Percentiles rank a stretch among this genome's conserved stretches.
phyloP scores from a whole-genome alignment of 2,888 invertebrate genomes.

The Dryobota labecula region DNA sequence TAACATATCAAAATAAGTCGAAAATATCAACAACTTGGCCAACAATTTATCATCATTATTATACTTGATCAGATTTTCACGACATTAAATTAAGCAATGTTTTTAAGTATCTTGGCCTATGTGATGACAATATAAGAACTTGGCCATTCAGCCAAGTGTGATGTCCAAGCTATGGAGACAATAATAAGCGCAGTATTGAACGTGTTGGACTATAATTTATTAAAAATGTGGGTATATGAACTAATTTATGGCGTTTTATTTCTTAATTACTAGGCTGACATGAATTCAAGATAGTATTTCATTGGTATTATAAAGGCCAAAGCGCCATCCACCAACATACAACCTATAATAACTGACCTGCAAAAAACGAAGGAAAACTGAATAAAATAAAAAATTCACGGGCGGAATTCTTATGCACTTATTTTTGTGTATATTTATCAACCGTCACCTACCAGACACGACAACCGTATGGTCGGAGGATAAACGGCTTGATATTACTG shows the following conservation, averaged over 20 bases:
- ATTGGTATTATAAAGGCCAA: too few relatives aligned
- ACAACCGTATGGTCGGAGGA: too few relatives aligned
- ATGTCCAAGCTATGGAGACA: conserved; percentile 31
- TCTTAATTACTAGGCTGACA: too few relatives aligned
- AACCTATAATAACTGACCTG: too few relatives aligned
- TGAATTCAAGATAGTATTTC: too few relatives aligned
- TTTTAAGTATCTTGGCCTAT: conserved; percentile 18
- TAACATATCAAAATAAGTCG: conserved; percentile 9
- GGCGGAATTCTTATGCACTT: too few relatives aligned
- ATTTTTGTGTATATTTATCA: too few relatives aligned
- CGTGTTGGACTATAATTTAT: conserved; percentile 76
- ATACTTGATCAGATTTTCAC: not conserved
- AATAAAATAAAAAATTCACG: too few relatives aligned
- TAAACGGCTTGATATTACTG: too few relatives aligned
- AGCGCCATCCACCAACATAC: too few relatives aligned
- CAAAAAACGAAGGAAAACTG: too few relatives aligned
- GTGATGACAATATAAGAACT: conserved; percentile 37
- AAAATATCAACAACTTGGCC: not conserved
- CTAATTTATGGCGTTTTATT: conserved; percentile 76
- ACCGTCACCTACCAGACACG: too few relatives aligned
- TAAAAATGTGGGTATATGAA: conserved; percentile 90
- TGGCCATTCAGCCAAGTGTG: conserved; percentile 22
- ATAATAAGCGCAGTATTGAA: conserved; percentile 58
- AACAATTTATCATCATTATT: not conserved
- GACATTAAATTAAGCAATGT: conserved; percentile 20